Evolutionary conservation across 2,888 invertebrate species (phyloP).

Genomic region (Camptogramma bilineatum): DNA sequence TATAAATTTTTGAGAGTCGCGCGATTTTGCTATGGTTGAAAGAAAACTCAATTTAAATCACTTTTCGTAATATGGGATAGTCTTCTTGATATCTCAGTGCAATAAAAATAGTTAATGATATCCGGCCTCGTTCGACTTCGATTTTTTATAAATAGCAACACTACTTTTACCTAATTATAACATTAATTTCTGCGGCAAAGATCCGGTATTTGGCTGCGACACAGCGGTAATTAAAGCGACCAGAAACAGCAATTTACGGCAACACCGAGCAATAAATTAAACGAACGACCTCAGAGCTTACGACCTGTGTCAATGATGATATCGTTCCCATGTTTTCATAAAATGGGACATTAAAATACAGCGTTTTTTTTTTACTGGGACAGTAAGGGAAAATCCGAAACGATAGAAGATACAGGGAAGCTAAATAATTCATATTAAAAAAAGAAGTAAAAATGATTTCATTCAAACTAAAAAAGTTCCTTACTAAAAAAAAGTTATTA

Average conservation of each 20-base stretch:
- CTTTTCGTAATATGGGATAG: too few relatives aligned
- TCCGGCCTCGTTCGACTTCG: neutral
- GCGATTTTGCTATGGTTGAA: too few relatives aligned
- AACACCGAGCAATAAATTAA: constrained; percentile 63
- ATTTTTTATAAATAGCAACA: constrained; percentile 8
- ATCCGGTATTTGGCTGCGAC: constrained; percentile 56
- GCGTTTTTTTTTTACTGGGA: neutral
- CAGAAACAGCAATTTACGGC: constrained; percentile 66
- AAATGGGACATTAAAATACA: constrained; percentile 2
- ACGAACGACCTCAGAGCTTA: constrained; percentile 42
- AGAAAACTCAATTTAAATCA: too few relatives aligned
- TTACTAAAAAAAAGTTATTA: too few relatives aligned
- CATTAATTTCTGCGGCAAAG: constrained; percentile 58
- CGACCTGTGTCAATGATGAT: constrained; percentile 55
- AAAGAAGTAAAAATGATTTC: too few relatives aligned
- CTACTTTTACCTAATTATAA: constrained; percentile 50
- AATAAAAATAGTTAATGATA: neutral
- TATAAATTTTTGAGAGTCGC: too few relatives aligned
- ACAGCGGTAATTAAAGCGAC: constrained; percentile 64
- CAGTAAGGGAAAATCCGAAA: too few relatives aligned
- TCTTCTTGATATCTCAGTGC: too few relatives aligned
- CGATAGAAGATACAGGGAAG: too few relatives aligned
- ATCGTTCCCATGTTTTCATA: constrained; percentile 37
- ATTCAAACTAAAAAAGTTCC: too few relatives aligned
- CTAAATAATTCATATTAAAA: too few relatives aligned